Evolutionary conservation across 2,797 vertebrate species (phyloP), one percentile per base, ranked within the genome.

Genomic region (Siniperca obscura): DNA sequence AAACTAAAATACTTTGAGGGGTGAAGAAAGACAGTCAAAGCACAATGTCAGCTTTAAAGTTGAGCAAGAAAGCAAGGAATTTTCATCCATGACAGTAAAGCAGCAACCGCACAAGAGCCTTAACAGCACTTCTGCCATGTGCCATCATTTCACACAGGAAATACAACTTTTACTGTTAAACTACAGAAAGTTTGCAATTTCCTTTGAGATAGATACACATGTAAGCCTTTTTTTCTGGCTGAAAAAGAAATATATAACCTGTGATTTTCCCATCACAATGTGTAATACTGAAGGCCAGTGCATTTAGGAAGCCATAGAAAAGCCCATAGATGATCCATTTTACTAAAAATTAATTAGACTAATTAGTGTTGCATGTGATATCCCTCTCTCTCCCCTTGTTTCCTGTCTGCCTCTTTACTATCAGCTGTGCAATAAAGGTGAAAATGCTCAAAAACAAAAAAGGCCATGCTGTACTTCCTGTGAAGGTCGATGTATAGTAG

Each of bases 31-130:
- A 34, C 64, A 16, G 62, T 42, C 27, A 59, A 57, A 34, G 62
- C 22, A 60, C 64, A 22, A 8, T 6, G 34, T n/a, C 21, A 3
- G 68, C 80, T 74, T 83, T 64, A 85, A 83, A 81, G 68, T 1
- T 12, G 27, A 34, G 27, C 22, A 0, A n/a, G 8, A 13, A 27
- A 50, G 75, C 7, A 4, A 30, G 30, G 22, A 0, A 19, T 53
- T 59, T 83, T 74, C 36, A 53, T 68, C 38, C 55, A 7, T 36
- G 3, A 42, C 25, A 69, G 13, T 3, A 48, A 50, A 16, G 19
- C 53, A 30, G 60, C 66, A 17, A 34, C 12, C n/a, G 1, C n/a
- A 40, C 27, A 1, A 42, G 30, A 50, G 12, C 38, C 22, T 36
- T 3, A 19, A 25, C 40, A 56, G 42, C 34, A 67, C 64, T 22